phyloP scores from a whole-genome alignment of 2,888 invertebrate genomes.

The Drosophila greeni region DNA sequence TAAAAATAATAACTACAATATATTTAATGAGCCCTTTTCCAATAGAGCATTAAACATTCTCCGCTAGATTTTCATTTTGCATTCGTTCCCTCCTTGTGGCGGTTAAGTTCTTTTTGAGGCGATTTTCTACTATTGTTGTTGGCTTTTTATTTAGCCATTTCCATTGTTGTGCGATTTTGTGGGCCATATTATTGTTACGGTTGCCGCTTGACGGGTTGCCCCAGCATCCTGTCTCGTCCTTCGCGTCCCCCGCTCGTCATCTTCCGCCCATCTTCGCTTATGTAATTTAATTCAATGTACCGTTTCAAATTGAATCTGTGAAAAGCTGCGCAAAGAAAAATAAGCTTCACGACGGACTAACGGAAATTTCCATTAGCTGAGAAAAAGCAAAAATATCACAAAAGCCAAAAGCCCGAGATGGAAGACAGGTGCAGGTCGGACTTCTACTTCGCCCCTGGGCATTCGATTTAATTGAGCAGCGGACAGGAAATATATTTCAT shows the following conservation, averaged over 20 bases:
- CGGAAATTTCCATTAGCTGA: slow-evolving; percentile 63
- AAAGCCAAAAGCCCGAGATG: slow-evolving; percentile 27
- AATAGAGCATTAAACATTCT: slow-evolving; percentile 19
- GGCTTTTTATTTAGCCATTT: slow-evolving; percentile 68
- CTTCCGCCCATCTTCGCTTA: slow-evolving; percentile 45
- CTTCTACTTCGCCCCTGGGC: slow-evolving; percentile 1
- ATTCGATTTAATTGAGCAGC: slow-evolving; percentile 61
- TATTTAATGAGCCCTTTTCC: neutral
- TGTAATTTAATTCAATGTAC: slow-evolving; percentile 71
- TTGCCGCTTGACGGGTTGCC: slow-evolving; percentile 57
- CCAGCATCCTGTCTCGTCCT: slow-evolving; percentile 9
- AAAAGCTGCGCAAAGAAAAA: slow-evolving; percentile 58
- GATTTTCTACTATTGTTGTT: slow-evolving; percentile 62
- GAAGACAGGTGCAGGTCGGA: slow-evolving; percentile 34
- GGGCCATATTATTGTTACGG: slow-evolving; percentile 71
- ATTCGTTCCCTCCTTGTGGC: slow-evolving; percentile 4
- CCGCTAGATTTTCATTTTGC: slow-evolving; percentile 1
- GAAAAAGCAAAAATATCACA: slow-evolving; percentile 35
- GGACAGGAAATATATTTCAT: slow-evolving; percentile 51
- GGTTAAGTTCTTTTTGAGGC: slow-evolving; percentile 29
- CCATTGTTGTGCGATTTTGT: slow-evolving; percentile 72
- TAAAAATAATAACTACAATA: neutral
- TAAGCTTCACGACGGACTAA: slow-evolving; percentile 48
- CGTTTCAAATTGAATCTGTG: slow-evolving; percentile 72
- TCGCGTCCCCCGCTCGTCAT: slow-evolving; percentile 3